Percentiles rank a stretch among this genome's conserved stretches.
These are phyloP conservation scores for Setophaga kirtlandii DNA, from an alignment of 2,113 vertebrate species.

Conservation along the genomic window DNA sequence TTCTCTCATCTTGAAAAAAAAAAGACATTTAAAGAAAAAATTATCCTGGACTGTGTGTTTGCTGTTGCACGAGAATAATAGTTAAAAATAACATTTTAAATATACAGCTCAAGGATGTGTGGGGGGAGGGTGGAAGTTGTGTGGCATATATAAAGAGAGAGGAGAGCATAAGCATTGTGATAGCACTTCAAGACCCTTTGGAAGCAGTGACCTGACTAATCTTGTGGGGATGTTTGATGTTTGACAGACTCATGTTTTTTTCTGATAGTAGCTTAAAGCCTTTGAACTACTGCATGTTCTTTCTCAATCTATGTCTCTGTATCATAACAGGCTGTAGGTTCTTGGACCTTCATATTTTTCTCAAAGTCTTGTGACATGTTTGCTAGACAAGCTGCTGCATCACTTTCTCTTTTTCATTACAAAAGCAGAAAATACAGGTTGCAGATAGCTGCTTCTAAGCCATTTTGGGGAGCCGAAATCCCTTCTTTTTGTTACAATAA, in stretches of 20 bases:
- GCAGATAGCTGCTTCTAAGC: background rate
- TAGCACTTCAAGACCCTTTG: background rate
- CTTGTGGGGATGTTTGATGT: background rate
- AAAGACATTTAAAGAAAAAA: background rate
- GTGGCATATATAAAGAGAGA: background rate
- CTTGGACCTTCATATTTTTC: conserved; percentile 42
- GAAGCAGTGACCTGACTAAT: conserved; percentile 1
- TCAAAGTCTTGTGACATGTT: background rate
- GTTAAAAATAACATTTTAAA: background rate
- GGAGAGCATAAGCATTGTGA: background rate
- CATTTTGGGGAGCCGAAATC: background rate
- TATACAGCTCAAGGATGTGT: background rate
- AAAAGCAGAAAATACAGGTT: background rate
- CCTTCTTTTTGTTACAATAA: background rate
- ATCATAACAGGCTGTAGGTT: background rate
- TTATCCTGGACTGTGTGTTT: background rate
- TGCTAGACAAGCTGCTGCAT: background rate
- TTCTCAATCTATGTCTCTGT: background rate
- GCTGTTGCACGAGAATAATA: background rate
- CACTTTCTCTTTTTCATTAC: background rate
- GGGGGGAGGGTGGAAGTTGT: background rate
- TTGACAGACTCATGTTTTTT: background rate
- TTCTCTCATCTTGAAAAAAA: background rate
- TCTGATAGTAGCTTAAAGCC: conserved; percentile 8
- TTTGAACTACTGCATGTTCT: conserved; percentile 16